Base-by-base conservation (phyloP, 1,140 invertebrate genomes). In the Philotrypesis tridentata region DNA sequence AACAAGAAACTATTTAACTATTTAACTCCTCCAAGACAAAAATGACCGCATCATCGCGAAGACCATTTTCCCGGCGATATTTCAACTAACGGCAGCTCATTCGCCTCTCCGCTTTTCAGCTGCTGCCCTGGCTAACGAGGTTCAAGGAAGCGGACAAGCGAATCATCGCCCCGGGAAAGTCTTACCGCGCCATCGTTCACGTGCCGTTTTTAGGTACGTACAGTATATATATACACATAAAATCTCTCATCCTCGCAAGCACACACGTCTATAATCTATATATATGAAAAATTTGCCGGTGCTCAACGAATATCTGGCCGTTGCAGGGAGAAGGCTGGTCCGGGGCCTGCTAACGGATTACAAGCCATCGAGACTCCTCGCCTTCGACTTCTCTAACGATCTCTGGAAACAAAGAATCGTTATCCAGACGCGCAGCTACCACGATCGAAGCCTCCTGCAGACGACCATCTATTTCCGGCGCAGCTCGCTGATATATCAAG, bases 401-500 rank as follows among this genome's bases (percentile, higher is more conserved):
- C 83, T 85, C 43, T 79, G 87, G 14, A 88, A 83, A 81, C 87
- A 88, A 74, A 85, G 85, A 43, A 80, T 90, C 12, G 84, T 87
- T 73, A 87, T 90, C 67, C 87, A 84, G 27, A 83, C 80, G 3
- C 83, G 84, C 73, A 80, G 72, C 8, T 87, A 87, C 82, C 84
- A 87, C 60, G 85, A 89, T 84, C 84, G 82, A 84, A 85, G 86
- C 1, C 82, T 89, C 74, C 70, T 90, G 55, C 79, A 86, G 63
- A 84, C 83, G 0, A 87, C 76, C 33, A 73, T 89, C 21, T 85
- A 85, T 80, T 88, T 85, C 29, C 83, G 74, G 3, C 83, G 75
- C 43, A 86, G 78, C 37, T 87, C 86, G 8, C 80, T 87, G 29
- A 55, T 89, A 14, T 90, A 87, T 86, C 89, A 90, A 80, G 88